Evolutionary conservation across 2,113 vertebrate species (phyloP).

Genomic region (Opisthocomus hoazin): DNA sequence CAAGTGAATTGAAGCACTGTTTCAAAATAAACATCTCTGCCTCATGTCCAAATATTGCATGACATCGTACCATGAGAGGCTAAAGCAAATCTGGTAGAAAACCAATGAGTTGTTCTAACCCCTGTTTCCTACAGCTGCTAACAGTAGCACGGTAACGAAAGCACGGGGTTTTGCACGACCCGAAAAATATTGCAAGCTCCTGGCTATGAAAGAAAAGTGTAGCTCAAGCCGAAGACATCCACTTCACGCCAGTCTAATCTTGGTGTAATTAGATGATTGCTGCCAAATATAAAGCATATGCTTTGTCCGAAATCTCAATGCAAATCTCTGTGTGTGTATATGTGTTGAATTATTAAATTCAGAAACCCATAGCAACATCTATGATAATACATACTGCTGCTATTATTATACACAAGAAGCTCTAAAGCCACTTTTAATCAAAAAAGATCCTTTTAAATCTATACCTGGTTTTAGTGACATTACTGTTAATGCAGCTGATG

Average conservation of each 20-base stretch:
- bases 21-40: not conserved
- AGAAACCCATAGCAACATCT: not conserved
- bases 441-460: slow-evolving; percentile 47
- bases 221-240: not conserved
- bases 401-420: slow-evolving; percentile 27
- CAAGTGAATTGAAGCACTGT: not conserved
- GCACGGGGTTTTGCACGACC: not conserved
- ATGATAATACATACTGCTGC: not conserved
- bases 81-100: not conserved
- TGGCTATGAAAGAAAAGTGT: not conserved
- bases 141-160: not conserved
- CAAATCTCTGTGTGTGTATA: not conserved
- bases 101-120: not conserved
- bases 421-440: slow-evolving; percentile 50
- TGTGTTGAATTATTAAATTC: slow-evolving; percentile 6
- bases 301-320: not conserved
- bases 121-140: not conserved
- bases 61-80: fast-evolving
- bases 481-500: slow-evolving; percentile 47
- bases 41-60: not conserved
- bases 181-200: not conserved
- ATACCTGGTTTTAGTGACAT: slow-evolving; percentile 44
- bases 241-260: not conserved
- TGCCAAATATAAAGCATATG: not conserved
- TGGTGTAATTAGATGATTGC: not conserved